Base-by-base conservation (phyloP, 2,888 invertebrate species). In the Nectonema munidae region DNA sequence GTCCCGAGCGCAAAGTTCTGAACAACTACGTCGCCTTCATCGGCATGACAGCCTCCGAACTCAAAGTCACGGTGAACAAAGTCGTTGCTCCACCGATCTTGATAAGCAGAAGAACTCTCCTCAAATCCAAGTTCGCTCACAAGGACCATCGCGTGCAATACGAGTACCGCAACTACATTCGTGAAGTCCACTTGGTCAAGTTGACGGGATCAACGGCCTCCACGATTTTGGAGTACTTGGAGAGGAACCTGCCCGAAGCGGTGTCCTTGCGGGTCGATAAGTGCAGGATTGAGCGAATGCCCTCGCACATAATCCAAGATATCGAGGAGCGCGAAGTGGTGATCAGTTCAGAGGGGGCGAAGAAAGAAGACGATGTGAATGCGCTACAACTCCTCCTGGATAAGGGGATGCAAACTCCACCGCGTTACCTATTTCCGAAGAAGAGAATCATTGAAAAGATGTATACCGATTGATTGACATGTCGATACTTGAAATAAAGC, bases 221-320 rank as follows among this genome's bases (percentile, higher is more conserved):
- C 45, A 86, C 89, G 6, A 73, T 74, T 52, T 57, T 95, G 38
- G 95, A 95, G 58, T 95, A 95, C 53, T 67, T 86, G 41, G 69
- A 95, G 54, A 63, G 89, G 47, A 89, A 89, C 61, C 62, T 95
- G 39, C 95, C 95, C 0, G 95, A 95, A 62, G 89, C 89, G 28
- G 73, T 89, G 44, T 75, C 76, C 3, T 64, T 95, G 54, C 79
- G 79, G 61, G 55, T 59, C 30, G 46, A 47, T 16, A 37, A 17
- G 15, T 15, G 29, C 5, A 18, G 35, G 18, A 4, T 42, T 2
- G 5, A 3, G 5, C 18, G 3, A 17, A 13, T 42, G 35, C 42
- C 42, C n/a, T n/a, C n/a, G n/a, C n/a, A n/a, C n/a, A n/a, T n/a
- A n/a, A n/a, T n/a, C n/a, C n/a, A n/a, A n/a, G n/a, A n/a, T n/a